Conservation (phyloP, 2,797 vertebrate genomes). For the Platalea minor region DNA sequence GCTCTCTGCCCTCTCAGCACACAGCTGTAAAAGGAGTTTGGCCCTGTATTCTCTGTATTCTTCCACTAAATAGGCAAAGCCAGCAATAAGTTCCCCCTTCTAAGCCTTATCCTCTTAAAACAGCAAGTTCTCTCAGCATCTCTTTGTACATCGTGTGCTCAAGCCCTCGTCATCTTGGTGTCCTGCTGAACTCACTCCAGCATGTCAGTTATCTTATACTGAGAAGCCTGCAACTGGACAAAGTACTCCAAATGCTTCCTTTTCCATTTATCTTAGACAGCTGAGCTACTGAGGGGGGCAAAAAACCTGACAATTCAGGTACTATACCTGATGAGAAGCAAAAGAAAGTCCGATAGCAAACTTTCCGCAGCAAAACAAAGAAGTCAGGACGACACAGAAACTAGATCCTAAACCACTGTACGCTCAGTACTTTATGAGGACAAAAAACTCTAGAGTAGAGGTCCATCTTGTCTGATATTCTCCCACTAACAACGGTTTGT, state of each 20-base stretch:
- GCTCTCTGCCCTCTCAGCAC: neutral
- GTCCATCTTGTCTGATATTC: neutral
- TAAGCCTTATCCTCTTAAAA: neutral
- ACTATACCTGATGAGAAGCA: neutral
- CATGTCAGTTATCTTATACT: neutral
- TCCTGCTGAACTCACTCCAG: neutral
- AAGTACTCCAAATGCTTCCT: neutral
- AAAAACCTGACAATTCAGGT: neutral
- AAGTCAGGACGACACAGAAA: neutral
- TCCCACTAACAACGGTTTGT: neutral
- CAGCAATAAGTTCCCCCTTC: neutral
- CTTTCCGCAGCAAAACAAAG: neutral
- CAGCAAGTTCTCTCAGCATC: neutral
- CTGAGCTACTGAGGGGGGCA: accelerated
- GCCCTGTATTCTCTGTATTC: neutral
- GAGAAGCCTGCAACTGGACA: neutral
- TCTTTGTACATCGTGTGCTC: neutral
- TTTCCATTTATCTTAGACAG: neutral
- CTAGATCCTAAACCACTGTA: neutral
- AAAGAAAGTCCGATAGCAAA: neutral
- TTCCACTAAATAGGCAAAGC: neutral
- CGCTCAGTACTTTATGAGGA: neutral
- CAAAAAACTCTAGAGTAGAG: neutral
- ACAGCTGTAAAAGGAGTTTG: neutral
- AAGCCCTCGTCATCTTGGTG: neutral